Evolutionary conservation across 30 jellyfish, hydroid and myxozoan genomes (phyloP).

Genomic region (Cassiopea xamachana): DNA sequence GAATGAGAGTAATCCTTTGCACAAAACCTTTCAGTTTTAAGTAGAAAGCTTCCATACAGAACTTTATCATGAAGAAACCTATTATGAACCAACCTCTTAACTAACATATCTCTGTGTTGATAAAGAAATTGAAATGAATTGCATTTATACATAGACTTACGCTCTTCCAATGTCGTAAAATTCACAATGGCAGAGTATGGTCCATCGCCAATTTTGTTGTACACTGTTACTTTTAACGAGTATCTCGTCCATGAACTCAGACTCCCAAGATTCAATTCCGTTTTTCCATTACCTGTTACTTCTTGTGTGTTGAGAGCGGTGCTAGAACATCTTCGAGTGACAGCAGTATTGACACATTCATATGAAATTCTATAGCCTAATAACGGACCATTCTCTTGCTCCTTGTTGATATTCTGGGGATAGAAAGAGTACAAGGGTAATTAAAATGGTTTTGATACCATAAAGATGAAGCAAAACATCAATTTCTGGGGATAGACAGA

Average conservation of each 20-base stretch:
- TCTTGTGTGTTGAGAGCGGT: background rate
- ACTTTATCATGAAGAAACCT: too few species aligned
- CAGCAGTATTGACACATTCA: constrained; percentile 10
- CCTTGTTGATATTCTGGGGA: constrained; percentile 30
- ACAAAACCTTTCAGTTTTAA: too few species aligned
- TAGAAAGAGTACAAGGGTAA: background rate
- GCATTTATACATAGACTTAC: too few species aligned
- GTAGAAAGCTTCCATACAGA: too few species aligned
- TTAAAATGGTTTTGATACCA: background rate
- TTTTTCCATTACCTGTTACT: constrained; percentile 3
- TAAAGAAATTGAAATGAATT: too few species aligned
- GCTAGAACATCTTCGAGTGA: constrained; percentile 39
- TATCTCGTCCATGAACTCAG: constrained; percentile 69
- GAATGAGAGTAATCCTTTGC: too few species aligned
- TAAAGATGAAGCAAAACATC: too few species aligned
- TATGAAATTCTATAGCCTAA: constrained; percentile 51
- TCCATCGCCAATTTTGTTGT: constrained; percentile 66
- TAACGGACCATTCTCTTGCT: constrained; percentile 60
- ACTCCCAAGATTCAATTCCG: background rate
- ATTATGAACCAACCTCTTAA: background rate
- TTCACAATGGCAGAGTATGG: constrained; percentile 19
- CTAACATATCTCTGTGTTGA: background rate
- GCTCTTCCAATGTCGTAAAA: background rate
- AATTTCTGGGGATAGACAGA: constrained; percentile 8
- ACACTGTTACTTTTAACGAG: constrained; percentile 26